Percentiles rank a stretch among this genome's conserved stretches.
Conservation (phyloP, 2,888 invertebrate genomes). For the Antheraea assamensis region DNA sequence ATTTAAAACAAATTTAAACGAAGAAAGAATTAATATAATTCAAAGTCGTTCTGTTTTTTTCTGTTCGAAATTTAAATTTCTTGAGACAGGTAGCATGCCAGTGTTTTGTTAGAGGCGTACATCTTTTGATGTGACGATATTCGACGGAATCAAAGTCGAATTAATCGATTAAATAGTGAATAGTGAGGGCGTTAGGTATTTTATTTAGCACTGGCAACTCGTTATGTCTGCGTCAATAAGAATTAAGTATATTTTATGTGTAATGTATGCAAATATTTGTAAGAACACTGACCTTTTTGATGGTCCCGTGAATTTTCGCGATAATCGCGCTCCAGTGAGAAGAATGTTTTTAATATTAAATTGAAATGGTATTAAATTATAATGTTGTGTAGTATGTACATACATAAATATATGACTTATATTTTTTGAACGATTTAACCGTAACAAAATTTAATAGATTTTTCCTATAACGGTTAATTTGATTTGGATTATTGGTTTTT, state of each 20-base stretch:
- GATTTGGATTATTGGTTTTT: neutral
- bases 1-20: conserved; percentile 32
- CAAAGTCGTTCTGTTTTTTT: conserved; percentile 52
- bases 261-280: conserved; percentile 69
- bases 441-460: neutral
- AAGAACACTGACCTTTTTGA: conserved; percentile 57
- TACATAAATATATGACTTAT: neutral
- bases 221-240: conserved; percentile 47
- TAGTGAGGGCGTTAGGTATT: conserved; percentile 32
- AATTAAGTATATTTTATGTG: conserved; percentile 42
- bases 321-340: neutral
- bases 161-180: conserved; percentile 13
- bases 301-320: conserved; percentile 2
- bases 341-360: conserved; percentile 2
- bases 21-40: conserved; percentile 60
- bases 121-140: conserved; percentile 22
- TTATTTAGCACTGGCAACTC: conserved; percentile 31
- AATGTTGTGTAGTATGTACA: neutral
- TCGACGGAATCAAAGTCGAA: neutral
- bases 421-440: neutral
- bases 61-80: conserved; percentile 49
- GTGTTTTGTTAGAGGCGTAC: conserved; percentile 48
- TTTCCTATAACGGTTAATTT: neutral
- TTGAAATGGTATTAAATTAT: neutral
- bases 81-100: conserved; percentile 70